Evolutionary conservation across 2,888 invertebrate genomes (phyloP), one percentile per base, ranked within the genome.

Genomic region (Acanthoscelides obtectus): DNA sequence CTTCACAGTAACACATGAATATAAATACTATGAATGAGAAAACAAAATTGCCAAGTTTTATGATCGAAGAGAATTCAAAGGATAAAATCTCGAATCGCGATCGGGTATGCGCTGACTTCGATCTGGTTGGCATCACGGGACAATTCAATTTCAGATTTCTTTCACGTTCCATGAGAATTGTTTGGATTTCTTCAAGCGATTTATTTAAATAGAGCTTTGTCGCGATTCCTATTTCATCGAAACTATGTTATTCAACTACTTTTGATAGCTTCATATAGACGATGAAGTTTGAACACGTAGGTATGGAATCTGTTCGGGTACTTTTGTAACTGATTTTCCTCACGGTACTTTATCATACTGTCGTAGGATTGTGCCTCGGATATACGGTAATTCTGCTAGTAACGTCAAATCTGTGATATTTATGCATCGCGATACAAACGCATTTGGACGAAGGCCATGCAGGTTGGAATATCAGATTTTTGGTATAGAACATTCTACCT

Each of bases 121-220:
- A 77, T 78, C 78, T 76, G 74, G 76, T 77, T 75, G 66, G 66
- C 22, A 12, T 20, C 20, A 21, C 66, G 6, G 66, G 20, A 66
- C 74, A 75, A 77, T 76, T 77, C 70, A 73, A 73, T 73, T 73
- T 71, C 25, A 67, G 70, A 71, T 70, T 71, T 66, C 71, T 73
- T 69, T 64, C 73, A 71, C 71, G 73, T 71, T 45, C 68, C 21
- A 63, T 21, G 27, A 65, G 69, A 71, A 63, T 71, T 73, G 71
- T 71, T 71, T 71, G 45, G 71, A 69, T 66, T 67, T 63, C 45
- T 63, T 20, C 64, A 17, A 45, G 22, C 64, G 69, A 69, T 73
- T 71, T 68, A 66, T 68, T 69, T 68, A 22, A 70, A 66, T 70
- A 22, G 64, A 67, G 25, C 45, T 45, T 1, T 12, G 12, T 6